These are phyloP conservation scores for Palaemon carinicauda DNA, from an alignment of 1,140 invertebrate species.

Conservation along the genomic window DNA sequence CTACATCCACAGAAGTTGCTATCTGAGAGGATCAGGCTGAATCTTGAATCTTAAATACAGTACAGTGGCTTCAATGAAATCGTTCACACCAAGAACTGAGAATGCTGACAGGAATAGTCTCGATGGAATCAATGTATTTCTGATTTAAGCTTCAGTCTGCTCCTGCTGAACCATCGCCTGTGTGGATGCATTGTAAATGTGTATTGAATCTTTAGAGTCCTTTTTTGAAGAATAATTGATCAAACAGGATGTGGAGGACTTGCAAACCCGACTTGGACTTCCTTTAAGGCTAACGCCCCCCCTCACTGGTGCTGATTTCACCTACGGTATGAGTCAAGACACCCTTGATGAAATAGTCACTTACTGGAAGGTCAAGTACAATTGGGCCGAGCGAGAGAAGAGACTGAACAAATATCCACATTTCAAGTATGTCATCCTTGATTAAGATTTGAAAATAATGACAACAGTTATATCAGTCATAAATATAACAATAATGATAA, in stretches of 20 bases:
- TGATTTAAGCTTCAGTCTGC: no score
- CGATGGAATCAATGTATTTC: no score
- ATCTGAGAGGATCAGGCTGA: no score
- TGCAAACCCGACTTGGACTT: conserved; percentile 70
- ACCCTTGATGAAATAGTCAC: conserved; percentile 76
- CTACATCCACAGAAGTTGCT: no score
- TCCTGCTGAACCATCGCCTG: no score
- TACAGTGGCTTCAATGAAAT: no score
- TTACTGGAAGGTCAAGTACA: conserved; percentile 79
- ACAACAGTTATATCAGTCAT: neutral
- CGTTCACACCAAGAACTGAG: no score
- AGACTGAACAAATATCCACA: conserved; percentile 77
- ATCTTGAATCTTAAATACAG: no score
- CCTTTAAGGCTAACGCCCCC: conserved; percentile 67
- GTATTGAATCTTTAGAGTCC: neutral
- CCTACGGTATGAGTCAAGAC: conserved; percentile 80
- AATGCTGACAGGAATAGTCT: no score
- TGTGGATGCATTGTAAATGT: no score
- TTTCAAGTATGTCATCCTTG: conserved; percentile 66
- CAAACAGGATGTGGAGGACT: conserved; percentile 70
- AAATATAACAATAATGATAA: neutral
- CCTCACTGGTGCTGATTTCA: conserved; percentile 75
- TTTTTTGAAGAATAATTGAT: neutral
- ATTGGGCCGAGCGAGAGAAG: conserved; percentile 76
- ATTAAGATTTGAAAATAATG: neutral